Evolutionary conservation across 2,113 vertebrate species (phyloP).

Genomic region (Varanus salvator): DNA sequence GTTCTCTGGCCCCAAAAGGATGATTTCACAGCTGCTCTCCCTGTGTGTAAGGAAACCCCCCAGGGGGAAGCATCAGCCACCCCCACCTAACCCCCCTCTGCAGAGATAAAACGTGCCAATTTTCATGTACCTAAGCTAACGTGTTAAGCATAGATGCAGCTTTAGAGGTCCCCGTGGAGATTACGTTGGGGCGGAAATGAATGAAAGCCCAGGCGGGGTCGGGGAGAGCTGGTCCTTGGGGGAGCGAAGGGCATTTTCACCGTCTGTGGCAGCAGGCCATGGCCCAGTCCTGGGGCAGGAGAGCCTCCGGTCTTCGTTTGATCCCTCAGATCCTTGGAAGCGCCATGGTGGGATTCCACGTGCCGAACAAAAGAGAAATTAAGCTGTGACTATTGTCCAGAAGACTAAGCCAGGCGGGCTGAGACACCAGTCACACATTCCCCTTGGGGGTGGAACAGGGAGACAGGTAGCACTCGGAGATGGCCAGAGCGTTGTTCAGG

Average conservation of each 20-base stretch:
- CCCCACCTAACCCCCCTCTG: neutral
- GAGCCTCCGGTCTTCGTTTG: neutral
- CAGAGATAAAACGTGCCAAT: neutral
- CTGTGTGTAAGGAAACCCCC: neutral
- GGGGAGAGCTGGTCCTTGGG: neutral
- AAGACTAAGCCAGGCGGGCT: neutral
- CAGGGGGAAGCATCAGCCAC: neutral
- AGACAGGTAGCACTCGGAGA: neutral
- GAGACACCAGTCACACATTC: neutral
- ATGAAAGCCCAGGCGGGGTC: neutral
- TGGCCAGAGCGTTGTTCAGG: constrained; percentile 67
- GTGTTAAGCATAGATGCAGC: neutral
- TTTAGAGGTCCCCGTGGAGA: neutral
- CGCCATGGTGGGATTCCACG: neutral
- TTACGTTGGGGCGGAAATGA: neutral
- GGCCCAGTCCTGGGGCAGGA: neutral
- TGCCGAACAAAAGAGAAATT: neutral
- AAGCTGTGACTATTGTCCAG: neutral
- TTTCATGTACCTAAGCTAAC: neutral
- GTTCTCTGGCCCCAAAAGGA: neutral
- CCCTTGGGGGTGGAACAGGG: neutral
- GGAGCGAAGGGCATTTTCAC: neutral
- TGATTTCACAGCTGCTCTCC: neutral
- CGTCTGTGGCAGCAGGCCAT: neutral
- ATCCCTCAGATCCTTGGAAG: neutral